Evolutionary conservation across 2,797 vertebrate species (phyloP).

Genomic region (Geotrypetes seraphini): DNA sequence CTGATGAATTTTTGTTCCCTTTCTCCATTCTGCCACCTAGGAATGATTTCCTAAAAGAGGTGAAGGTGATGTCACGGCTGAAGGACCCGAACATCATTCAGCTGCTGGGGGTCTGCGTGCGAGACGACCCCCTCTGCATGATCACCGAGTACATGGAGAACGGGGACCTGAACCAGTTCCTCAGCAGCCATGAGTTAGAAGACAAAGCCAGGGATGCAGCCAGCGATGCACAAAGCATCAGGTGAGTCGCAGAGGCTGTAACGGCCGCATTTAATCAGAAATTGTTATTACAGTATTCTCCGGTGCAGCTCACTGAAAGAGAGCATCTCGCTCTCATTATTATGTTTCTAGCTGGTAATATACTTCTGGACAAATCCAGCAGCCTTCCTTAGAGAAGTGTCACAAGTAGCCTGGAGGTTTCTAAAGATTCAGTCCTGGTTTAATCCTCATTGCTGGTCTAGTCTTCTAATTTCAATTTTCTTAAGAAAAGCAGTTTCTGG

Average conservation of each 20-base stretch:
- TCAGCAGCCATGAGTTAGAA: conserved; percentile 70
- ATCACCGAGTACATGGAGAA: conserved; percentile 95
- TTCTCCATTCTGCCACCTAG: conserved; percentile 32
- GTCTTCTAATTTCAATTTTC: too few species aligned
- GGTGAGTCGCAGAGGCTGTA: conserved; percentile 46
- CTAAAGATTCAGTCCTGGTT: accelerated
- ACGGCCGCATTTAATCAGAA: not conserved
- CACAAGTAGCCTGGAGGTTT: too few species aligned
- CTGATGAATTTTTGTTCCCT: not conserved
- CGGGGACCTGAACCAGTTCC: conserved; percentile 86
- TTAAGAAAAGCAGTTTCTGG: too few species aligned
- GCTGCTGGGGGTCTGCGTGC: conserved; percentile 82
- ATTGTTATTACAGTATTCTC: not conserved
- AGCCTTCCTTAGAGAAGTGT: not conserved
- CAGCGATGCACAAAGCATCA: conserved; percentile 58
- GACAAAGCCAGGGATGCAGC: conserved; percentile 63
- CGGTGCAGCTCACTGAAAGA: too few species aligned
- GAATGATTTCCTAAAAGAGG: conserved; percentile 89
- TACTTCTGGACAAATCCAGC: too few species aligned
- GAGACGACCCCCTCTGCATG: conserved; percentile 85
- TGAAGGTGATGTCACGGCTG: conserved; percentile 84
- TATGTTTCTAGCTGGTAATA: too few species aligned
- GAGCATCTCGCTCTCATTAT: not conserved
- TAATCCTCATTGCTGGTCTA: not conserved
- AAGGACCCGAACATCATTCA: conserved; percentile 89